Base-by-base conservation (phyloP, 2,888 invertebrate genomes). In the Drosophila lutescens region DNA sequence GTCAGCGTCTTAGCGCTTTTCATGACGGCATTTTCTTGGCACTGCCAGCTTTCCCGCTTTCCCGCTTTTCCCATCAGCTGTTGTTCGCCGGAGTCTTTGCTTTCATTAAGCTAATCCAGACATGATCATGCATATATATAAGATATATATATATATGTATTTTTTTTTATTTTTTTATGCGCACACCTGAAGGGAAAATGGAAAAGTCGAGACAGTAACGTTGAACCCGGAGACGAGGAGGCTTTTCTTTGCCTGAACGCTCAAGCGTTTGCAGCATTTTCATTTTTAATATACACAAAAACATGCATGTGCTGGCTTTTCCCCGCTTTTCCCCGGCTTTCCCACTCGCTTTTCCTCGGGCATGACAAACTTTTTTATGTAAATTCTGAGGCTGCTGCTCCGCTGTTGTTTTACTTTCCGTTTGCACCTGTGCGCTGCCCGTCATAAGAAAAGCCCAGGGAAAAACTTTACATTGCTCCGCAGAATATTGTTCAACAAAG, bases 31-130 rank as follows among this genome's bases (percentile, higher is more conserved):
- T 66, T 54, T 53, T 49, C 44, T 38, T 59, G 69, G 46, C 75
- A 20, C 61, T 58, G 41, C 40, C 67, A 20, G 54, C 68, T 54
- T 36, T 38, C 17, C 46, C 38, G 36, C 34, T 32, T 30, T 38
- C 20, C 44, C 38, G 36, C 34, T 32, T 30, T 38, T 41, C 51
- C 65, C 65, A 77, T 79, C 79, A 70, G 73, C 72, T 79, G 77
- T 54, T 67, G 78, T 67, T 38, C 60, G 47, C 20, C 53, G 34
- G 26, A 62, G 62, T 67, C 68, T 55, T 73, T 70, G 76, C 77
- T 79, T 88, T 89, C 87, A 90, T 85, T 90, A 90, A 78, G 80
- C 86, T 87, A 88, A 89, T 90, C 91, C 89, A 81, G 79, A 83
- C 88, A 86, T 83, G 90, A 90, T 89, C 89, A 81, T 85, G 90